A percentile compares a stretch with the other conserved stretches of the same genome.
Evolutionary conservation across 2,797 vertebrate species (phyloP).

Genomic region (Lithobates sylvaticus): DNA sequence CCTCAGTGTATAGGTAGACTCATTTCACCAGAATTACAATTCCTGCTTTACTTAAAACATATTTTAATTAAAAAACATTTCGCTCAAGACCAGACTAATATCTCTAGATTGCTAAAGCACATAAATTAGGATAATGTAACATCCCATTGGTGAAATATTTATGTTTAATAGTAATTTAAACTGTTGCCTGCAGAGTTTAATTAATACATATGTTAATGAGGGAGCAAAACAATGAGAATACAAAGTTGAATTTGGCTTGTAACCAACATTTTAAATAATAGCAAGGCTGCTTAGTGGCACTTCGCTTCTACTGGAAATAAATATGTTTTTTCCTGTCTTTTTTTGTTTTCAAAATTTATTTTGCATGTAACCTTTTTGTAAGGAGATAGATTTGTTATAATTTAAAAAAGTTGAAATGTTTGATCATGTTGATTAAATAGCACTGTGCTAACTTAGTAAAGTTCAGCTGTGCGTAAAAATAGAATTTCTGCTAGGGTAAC

Average conservation of each 20-base stretch:
- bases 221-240: constrained; percentile 73
- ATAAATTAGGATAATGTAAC: constrained; percentile 60
- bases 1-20: constrained; percentile 59
- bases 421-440: constrained; percentile 16
- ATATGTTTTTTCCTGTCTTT: neutral
- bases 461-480: neutral
- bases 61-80: constrained; percentile 62
- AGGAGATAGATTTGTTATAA: constrained; percentile 4
- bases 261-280: constrained; percentile 39
- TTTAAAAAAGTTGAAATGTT: neutral
- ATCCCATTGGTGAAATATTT: constrained; percentile 63
- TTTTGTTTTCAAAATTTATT: constrained; percentile 29
- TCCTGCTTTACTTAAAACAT: constrained; percentile 57
- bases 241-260: constrained; percentile 47
- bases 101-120: constrained; percentile 53
- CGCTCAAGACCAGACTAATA: constrained; percentile 58
- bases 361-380: constrained; percentile 36
- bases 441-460: neutral
- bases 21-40: constrained; percentile 55
- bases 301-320: constrained; percentile 7
- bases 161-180: constrained; percentile 63
- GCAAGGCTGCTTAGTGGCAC: constrained; percentile 8
- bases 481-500: neutral
- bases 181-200: constrained; percentile 61
- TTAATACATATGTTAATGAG: constrained; percentile 73